These are phyloP conservation scores for Tamandua tetradactyla DNA, from an alignment of 2,797 vertebrate genomes.

Conservation along the genomic window DNA sequence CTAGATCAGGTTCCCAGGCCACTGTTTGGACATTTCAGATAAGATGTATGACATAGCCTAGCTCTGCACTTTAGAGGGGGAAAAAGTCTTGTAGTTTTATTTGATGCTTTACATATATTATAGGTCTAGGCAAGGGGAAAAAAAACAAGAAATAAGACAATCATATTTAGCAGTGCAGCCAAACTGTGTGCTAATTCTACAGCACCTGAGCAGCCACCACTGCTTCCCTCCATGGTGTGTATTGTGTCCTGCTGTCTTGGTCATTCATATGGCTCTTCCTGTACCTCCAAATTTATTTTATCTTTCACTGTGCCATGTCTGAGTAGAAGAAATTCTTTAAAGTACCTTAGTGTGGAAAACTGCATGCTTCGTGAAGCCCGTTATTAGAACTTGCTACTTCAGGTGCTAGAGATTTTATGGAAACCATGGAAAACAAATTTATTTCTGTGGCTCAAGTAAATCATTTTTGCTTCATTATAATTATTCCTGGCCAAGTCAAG, in stretches of 20 bases:
- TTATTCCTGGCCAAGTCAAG: background rate
- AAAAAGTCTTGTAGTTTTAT: constrained; percentile 53
- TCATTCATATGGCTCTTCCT: constrained; percentile 42
- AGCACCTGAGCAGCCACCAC: constrained; percentile 80
- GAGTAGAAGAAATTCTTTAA: constrained; percentile 46
- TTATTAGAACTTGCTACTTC: background rate
- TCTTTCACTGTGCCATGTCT: accelerated
- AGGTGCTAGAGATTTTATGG: background rate
- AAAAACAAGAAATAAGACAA: constrained; percentile 53
- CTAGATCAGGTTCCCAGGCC: background rate
- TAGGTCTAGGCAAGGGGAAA: constrained; percentile 77
- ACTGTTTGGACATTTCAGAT: background rate
- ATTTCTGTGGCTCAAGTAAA: constrained; percentile 34
- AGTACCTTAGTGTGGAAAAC: background rate
- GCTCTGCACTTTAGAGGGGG: background rate
- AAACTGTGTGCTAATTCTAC: constrained; percentile 78
- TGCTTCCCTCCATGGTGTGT: constrained; percentile 73
- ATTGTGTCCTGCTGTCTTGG: constrained; percentile 47
- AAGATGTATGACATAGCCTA: background rate
- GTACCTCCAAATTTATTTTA: constrained; percentile 20
- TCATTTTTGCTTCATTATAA: background rate
- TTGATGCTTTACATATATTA: constrained; percentile 78
- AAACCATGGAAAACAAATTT: background rate
- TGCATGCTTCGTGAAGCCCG: background rate
- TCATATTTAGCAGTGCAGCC: constrained; percentile 74